Evolutionary conservation across 2,888 invertebrate species (phyloP).

Genomic region (Chrysina gloriosa): DNA sequence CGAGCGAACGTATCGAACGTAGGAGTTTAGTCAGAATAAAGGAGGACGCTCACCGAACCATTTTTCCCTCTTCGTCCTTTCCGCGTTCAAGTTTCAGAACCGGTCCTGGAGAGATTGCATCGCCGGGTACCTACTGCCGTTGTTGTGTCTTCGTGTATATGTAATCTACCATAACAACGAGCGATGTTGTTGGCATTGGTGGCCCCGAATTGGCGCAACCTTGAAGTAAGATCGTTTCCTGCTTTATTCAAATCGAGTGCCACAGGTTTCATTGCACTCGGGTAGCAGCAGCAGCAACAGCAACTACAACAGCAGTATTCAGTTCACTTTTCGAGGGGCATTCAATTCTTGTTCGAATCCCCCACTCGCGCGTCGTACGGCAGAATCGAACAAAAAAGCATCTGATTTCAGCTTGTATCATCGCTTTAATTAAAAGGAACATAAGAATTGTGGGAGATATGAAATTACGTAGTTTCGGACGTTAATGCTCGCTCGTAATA

Average conservation of each 20-base stretch:
- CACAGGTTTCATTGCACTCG: conserved; percentile 41
- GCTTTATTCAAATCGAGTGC: conserved; percentile 38
- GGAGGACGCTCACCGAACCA: background rate
- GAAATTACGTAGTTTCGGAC: conserved; percentile 15
- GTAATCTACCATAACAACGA: conserved; percentile 15
- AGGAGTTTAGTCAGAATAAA: conserved; percentile 1
- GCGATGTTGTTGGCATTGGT: conserved; percentile 30
- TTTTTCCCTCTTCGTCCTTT: background rate
- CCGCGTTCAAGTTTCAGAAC: background rate
- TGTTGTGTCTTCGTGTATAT: background rate
- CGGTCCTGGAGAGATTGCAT: conserved; percentile 1
- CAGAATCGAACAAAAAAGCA: background rate
- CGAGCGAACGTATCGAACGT: background rate
- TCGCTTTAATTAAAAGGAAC: conserved; percentile 3
- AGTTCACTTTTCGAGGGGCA: background rate
- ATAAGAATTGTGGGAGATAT: conserved; percentile 13
- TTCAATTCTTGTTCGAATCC: background rate
- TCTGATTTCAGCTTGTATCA: conserved; percentile 16
- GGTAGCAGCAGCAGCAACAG: background rate
- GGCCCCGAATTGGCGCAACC: conserved; percentile 39
- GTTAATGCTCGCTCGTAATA: background rate
- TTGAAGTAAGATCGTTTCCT: conserved; percentile 41
- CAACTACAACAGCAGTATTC: background rate
- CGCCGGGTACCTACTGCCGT: background rate
- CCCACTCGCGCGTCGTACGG: background rate